Evolutionary conservation across 2,888 invertebrate genomes (phyloP).

Genomic region (Dorcus parallelipipedus): DNA sequence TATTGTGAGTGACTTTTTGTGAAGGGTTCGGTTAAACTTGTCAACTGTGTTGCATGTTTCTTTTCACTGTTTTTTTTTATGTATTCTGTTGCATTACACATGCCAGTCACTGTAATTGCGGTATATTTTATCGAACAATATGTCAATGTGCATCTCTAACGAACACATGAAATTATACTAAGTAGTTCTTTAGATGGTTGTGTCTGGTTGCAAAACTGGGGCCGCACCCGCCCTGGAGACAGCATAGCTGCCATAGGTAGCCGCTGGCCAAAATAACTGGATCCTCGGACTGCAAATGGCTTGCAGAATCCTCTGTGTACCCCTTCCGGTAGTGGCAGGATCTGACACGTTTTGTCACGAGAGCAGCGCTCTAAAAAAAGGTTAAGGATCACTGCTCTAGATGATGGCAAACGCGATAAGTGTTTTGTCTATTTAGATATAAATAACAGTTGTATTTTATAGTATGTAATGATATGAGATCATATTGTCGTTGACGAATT

Average conservation of each 20-base stretch:
- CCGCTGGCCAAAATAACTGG: constrained; percentile 11
- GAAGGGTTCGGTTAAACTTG: too few relatives aligned
- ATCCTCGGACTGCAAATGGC: constrained; percentile 15
- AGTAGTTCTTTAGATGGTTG: constrained; percentile 16
- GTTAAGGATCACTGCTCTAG: constrained; percentile 17
- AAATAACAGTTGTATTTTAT: not conserved
- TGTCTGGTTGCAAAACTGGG: constrained; percentile 14
- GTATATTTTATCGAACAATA: too few relatives aligned
- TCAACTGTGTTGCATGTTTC: too few relatives aligned
- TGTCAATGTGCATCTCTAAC: constrained; percentile 10
- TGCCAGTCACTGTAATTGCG: too few relatives aligned
- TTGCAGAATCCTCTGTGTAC: constrained; percentile 14
- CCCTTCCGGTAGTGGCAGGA: constrained; percentile 14
- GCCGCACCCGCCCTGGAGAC: constrained; percentile 14
- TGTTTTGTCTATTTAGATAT: constrained; percentile 13
- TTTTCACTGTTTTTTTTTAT: too few relatives aligned
- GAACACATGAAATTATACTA: constrained; percentile 11
- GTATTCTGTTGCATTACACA: too few relatives aligned
- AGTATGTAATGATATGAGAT: too few relatives aligned
- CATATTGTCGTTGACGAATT: too few relatives aligned
- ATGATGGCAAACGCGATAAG: constrained; percentile 16
- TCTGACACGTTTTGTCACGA: constrained; percentile 13
- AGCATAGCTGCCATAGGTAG: constrained; percentile 13
- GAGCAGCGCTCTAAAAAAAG: constrained; percentile 16
- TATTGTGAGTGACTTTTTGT: too few relatives aligned